These are phyloP conservation scores for Globia sparganii DNA, from an alignment of 2,888 invertebrate genomes.

Conservation along the genomic window DNA sequence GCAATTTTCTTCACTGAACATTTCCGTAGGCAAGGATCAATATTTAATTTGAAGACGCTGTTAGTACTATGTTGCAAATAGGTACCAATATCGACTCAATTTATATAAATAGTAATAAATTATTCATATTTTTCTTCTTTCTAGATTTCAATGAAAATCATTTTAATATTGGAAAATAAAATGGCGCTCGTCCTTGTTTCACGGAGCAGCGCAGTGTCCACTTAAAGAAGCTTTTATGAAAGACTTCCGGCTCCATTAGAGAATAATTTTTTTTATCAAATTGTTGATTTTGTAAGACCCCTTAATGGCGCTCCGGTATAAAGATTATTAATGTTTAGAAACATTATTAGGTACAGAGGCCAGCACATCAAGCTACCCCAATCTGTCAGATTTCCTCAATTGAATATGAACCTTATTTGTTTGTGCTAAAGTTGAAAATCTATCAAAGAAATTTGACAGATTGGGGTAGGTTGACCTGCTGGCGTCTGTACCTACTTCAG, in stretches of 20 bases:
- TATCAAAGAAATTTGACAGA: too few relatives aligned
- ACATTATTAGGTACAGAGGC: too few relatives aligned
- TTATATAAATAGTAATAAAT: background rate
- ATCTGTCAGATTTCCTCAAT: too few relatives aligned
- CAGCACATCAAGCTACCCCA: too few relatives aligned
- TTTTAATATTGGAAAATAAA: background rate
- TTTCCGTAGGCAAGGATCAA: background rate
- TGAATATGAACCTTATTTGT: too few relatives aligned
- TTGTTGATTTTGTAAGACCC: conserved; percentile 1
- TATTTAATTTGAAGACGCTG: too few relatives aligned
- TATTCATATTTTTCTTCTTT: background rate
- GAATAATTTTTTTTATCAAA: background rate
- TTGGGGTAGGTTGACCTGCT: too few relatives aligned
- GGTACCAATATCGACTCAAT: background rate
- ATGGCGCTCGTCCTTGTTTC: conserved; percentile 20
- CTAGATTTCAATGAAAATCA: background rate
- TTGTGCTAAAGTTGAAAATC: too few relatives aligned
- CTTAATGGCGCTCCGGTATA: background rate
- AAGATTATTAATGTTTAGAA: background rate
- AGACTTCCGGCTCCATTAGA: conserved; percentile 29
- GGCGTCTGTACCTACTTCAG: background rate
- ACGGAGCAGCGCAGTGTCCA: conserved; percentile 7
- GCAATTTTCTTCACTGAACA: too few relatives aligned
- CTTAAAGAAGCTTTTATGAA: conserved; percentile 35
- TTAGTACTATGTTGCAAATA: background rate